A percentile compares a stretch with the other conserved stretches of the same genome.
Conservation (phyloP, 2,888 invertebrate species). For the Anagyrus pseudococci region DNA sequence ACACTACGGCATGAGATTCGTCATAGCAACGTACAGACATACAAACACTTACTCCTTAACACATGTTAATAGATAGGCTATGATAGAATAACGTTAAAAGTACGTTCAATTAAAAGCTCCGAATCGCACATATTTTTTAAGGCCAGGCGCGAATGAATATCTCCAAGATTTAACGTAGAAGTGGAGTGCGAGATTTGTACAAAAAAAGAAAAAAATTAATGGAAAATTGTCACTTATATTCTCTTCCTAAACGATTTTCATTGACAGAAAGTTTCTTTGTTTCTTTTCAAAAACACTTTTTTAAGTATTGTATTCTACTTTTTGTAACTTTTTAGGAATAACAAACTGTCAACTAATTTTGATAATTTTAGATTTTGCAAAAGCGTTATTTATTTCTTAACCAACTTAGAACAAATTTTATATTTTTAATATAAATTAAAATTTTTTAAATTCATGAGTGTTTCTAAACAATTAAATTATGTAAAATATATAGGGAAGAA, state of each 20-base stretch:
- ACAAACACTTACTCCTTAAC: constrained; percentile 36
- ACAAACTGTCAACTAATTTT: neutral
- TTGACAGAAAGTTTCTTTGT: too few species aligned
- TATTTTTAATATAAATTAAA: neutral
- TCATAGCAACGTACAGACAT: constrained; percentile 38
- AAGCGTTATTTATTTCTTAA: neutral
- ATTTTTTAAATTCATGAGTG: neutral
- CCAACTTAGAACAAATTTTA: neutral
- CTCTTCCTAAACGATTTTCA: too few species aligned
- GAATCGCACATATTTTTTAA: constrained; percentile 51
- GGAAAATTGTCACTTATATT: constrained; percentile 23
- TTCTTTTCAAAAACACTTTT: constrained; percentile 4
- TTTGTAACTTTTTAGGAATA: too few species aligned
- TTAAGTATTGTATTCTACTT: neutral
- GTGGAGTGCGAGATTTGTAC: constrained; percentile 22
- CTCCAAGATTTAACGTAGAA: constrained; percentile 21
- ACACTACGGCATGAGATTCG: constrained; percentile 25
- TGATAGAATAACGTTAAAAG: constrained; percentile 58
- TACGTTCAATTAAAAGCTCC: constrained; percentile 53
- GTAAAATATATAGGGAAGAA: too few species aligned
- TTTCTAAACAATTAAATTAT: neutral
- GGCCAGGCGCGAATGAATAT: constrained; percentile 37
- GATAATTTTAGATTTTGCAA: neutral
- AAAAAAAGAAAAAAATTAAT: constrained; percentile 27
- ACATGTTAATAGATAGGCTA: constrained; percentile 58